Conservation (phyloP, 2,888 invertebrate species). For the Anagyrus pseudococci region DNA sequence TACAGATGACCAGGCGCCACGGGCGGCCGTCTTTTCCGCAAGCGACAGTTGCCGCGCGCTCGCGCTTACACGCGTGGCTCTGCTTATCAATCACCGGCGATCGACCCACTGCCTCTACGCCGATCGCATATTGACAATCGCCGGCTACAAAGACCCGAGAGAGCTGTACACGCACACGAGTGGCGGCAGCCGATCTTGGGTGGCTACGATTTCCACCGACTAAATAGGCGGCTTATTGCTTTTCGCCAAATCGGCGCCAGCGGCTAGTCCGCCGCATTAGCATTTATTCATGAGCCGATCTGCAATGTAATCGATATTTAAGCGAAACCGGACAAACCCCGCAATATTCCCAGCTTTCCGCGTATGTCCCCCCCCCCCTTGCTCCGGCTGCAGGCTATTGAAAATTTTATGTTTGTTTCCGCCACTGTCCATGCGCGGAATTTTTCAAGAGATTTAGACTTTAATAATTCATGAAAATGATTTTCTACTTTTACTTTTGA, state of each 20-base stretch:
- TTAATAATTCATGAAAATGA: too few relatives aligned
- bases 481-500: too few relatives aligned
- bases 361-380: too few relatives aligned
- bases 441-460: too few relatives aligned
- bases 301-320: background rate
- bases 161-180: background rate
- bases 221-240: background rate
- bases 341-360: too few relatives aligned
- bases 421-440: too few relatives aligned
- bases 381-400: too few relatives aligned
- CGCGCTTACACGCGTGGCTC: conserved; percentile 52
- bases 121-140: conserved; percentile 42
- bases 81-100: conserved; percentile 55
- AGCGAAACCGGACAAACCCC: too few relatives aligned
- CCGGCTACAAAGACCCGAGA: background rate
- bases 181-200: background rate
- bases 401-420: too few relatives aligned
- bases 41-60: conserved; percentile 35
- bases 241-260: background rate
- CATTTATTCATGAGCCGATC: background rate
- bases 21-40: conserved; percentile 48
- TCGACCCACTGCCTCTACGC: conserved; percentile 50
- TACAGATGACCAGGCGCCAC: conserved; percentile 39
- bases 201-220: background rate
- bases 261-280: background rate